Percentiles rank a stretch among this genome's conserved stretches.
These are phyloP conservation scores for Coelopa frigida DNA, from an alignment of 1,140 invertebrate species.

Conservation along the genomic window DNA sequence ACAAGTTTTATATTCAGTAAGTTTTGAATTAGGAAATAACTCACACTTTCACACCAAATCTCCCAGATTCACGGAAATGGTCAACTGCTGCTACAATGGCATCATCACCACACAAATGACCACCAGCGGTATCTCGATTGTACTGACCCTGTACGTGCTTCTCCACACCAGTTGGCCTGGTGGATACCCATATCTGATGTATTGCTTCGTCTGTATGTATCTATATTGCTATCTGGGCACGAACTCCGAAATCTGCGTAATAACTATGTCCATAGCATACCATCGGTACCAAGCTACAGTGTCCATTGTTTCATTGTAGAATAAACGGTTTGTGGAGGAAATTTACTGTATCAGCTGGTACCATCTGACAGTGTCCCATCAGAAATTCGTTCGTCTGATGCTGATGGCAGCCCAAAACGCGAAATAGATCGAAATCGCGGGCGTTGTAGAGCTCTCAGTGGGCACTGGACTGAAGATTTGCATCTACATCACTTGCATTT, in stretches of 20 bases:
- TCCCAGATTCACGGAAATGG: conserved; percentile 15
- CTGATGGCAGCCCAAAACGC: conserved; percentile 18
- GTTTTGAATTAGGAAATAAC: too few relatives aligned
- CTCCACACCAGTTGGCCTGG: conserved; percentile 17
- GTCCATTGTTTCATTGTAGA: conserved; percentile 3
- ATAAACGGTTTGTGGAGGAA: conserved; percentile 16
- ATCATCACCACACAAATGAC: conserved; percentile 17
- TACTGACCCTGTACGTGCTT: conserved; percentile 18
- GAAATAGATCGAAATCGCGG: conserved; percentile 13
- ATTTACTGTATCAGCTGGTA: conserved; percentile 27
- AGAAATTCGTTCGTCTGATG: conserved; percentile 19
- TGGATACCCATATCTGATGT: conserved; percentile 14
- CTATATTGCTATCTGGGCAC: conserved; percentile 23
- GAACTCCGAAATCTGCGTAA: conserved; percentile 18
- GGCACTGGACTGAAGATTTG: conserved; percentile 16
- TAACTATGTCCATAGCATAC: too few relatives aligned
- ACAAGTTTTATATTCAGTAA: conserved; percentile 19
- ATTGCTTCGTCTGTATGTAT: conserved; percentile 17
- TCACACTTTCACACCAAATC: too few relatives aligned
- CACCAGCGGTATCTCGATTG: conserved; percentile 17
- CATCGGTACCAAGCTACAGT: too few relatives aligned
- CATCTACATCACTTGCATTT: not conserved
- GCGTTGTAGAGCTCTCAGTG: conserved; percentile 20
- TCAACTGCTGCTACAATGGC: conserved; percentile 14
- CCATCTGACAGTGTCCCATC: conserved; percentile 13